Evolutionary conservation across 2,888 invertebrate genomes (phyloP), one percentile per base, ranked within the genome.

Genomic region (Villa cingulata): DNA sequence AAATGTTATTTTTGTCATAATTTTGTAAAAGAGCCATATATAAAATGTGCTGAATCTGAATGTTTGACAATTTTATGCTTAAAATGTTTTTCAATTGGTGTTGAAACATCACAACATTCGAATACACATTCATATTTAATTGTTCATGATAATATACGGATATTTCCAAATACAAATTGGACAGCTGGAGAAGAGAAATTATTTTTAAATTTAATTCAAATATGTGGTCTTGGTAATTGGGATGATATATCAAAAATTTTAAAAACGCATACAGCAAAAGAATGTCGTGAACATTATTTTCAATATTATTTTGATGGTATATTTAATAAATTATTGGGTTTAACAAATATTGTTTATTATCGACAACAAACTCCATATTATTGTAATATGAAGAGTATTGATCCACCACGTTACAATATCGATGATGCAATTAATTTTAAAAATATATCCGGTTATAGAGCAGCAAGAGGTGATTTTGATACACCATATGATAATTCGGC

Each of bases 391-490:
- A 74, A 76, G 42, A 70, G 79, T 45, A 75, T 81, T 44, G 87
- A 90, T 55, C 90, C 90, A 15, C 84, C 86, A 0, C 72, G 86
- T 45, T 74, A 73, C 54, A 66, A 71, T 37, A 61, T 65, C 18
- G 52, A 63, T 2, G 68, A 73, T 48, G 72, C 73, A 1, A 54
- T 68, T 20, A 74, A 73, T 48, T 74, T 72, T 49, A 78, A 81
- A 55, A 71, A 78, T 32, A 74, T 86, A 58, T 85, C 86, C 0
- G 90, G 90, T 0, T 92, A 91, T 62, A 85, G 86, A 63, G 80
- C 89, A 18, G 83, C 84, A 6, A 74, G 91, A 50, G 85, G 88
- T 2, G 91, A 91, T 61, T 92, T 92, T 66, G 84, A 84, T 57
- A 72, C 80, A 0, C 89, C 89, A 54, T 85, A 82, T 61, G 88